These are phyloP conservation scores for Drosophila nebulosa DNA, from an alignment of 1,140 invertebrate genomes.

Conservation along the genomic window DNA sequence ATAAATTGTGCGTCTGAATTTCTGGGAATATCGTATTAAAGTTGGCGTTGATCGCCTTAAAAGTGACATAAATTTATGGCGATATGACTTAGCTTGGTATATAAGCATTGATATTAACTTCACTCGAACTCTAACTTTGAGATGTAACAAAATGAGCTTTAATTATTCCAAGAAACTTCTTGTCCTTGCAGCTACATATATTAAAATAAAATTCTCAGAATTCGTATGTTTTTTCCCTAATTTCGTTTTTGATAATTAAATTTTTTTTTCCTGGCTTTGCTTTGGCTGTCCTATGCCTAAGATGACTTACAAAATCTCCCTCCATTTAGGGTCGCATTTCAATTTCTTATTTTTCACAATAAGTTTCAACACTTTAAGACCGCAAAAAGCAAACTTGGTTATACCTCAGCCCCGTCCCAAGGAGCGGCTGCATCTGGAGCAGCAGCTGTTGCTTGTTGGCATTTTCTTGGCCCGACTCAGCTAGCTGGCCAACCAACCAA, in stretches of 20 bases:
- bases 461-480: constrained; percentile 42
- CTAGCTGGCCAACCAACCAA: background rate
- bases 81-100: no score
- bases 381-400: constrained; percentile 32
- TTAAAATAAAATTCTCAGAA: background rate
- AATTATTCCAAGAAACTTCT: background rate
- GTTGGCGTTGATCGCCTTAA: no score
- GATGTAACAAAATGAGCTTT: background rate
- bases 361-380: constrained; percentile 47
- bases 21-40: background rate
- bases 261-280: background rate
- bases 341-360: constrained; percentile 9
- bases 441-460: constrained; percentile 64
- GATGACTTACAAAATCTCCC: background rate
- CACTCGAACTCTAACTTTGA: no score
- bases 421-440: background rate
- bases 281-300: background rate
- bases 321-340: background rate
- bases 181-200: background rate
- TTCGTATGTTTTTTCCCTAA: background rate
- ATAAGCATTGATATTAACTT: no score
- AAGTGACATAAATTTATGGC: no score
- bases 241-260: background rate
- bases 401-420: background rate
- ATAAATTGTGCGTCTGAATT: no score